phyloP scores from a whole-genome alignment of 23 tunicate genomes.

The Botrylloides violaceus region DNA sequence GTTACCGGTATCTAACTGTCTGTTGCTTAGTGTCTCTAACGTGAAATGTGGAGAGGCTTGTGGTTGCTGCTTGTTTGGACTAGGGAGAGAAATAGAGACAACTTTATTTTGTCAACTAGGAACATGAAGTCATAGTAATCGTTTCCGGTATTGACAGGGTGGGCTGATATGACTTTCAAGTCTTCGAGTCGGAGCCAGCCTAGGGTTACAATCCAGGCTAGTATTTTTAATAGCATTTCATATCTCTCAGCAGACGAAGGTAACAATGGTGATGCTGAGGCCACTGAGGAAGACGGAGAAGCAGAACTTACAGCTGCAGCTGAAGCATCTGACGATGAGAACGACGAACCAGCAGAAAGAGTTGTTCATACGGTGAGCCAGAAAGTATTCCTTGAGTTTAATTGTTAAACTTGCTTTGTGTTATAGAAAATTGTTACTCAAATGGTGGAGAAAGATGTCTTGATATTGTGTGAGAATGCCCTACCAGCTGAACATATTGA shows the following conservation, averaged over 20 bases:
- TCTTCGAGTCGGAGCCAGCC: too few relatives aligned
- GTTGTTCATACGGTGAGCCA: background rate
- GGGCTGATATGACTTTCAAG: too few relatives aligned
- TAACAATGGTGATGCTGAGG: conserved; percentile 19
- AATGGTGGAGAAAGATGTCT: conserved; percentile 30
- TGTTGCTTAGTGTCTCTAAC: too few relatives aligned
- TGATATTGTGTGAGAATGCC: conserved; percentile 46
- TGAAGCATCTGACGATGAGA: background rate
- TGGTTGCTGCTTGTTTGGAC: too few relatives aligned
- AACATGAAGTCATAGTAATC: too few relatives aligned
- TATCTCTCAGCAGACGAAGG: conserved; percentile 10
- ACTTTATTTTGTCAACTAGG: too few relatives aligned
- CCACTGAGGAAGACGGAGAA: background rate
- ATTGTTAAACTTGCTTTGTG: background rate
- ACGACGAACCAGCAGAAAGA: background rate
- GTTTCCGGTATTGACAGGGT: too few relatives aligned
- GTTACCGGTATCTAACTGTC: too few relatives aligned
- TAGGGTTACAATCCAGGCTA: too few relatives aligned
- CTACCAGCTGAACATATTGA: conserved; percentile 69
- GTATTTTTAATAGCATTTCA: too few relatives aligned
- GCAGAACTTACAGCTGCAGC: background rate
- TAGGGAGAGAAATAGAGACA: too few relatives aligned
- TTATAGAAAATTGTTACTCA: conserved; percentile 54
- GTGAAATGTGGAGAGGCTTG: too few relatives aligned
- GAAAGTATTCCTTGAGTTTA: background rate